phyloP scores from a whole-genome alignment of 2,888 invertebrate genomes.

The Boloria euphrosyne region DNA sequence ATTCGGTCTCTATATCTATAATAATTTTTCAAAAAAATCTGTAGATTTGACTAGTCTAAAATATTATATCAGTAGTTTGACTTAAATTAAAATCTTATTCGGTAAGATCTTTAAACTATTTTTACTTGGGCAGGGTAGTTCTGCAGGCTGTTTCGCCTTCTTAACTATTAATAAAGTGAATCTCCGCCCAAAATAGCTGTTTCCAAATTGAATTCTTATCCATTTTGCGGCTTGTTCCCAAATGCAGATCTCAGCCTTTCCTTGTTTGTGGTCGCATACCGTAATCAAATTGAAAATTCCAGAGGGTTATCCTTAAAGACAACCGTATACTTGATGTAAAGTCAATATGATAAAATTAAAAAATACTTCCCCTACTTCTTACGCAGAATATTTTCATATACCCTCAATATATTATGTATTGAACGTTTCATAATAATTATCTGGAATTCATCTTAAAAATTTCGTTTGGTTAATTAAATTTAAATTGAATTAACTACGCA shows the following conservation, averaged over 20 bases:
- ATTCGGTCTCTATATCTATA: too few species aligned
- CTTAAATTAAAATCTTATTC: too few species aligned
- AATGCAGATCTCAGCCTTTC: conserved; percentile 67
- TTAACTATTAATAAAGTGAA: conserved; percentile 27
- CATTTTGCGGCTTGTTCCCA: conserved; percentile 49
- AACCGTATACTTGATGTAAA: conserved; percentile 35
- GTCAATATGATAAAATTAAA: conserved; percentile 33
- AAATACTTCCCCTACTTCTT: conserved; percentile 4
- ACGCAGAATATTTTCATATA: neutral
- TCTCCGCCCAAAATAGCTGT: conserved; percentile 60
- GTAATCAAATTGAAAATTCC: conserved; percentile 73
- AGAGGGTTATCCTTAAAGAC: conserved; percentile 50
- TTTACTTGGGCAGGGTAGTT: neutral
- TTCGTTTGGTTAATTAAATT: neutral
- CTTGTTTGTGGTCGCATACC: conserved; percentile 58
- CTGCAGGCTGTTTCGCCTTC: neutral
- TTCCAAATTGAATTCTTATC: conserved; percentile 64
- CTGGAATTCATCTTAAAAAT: too few species aligned
- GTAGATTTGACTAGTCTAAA: too few species aligned
- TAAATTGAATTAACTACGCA: neutral
- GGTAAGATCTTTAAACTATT: neutral
- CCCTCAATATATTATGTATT: neutral
- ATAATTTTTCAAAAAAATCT: too few species aligned
- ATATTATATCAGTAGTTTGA: too few species aligned
- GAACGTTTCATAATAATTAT: neutral